Base-by-base conservation (phyloP, 2,113 vertebrate species). In the Acrocephalus kingi region DNA sequence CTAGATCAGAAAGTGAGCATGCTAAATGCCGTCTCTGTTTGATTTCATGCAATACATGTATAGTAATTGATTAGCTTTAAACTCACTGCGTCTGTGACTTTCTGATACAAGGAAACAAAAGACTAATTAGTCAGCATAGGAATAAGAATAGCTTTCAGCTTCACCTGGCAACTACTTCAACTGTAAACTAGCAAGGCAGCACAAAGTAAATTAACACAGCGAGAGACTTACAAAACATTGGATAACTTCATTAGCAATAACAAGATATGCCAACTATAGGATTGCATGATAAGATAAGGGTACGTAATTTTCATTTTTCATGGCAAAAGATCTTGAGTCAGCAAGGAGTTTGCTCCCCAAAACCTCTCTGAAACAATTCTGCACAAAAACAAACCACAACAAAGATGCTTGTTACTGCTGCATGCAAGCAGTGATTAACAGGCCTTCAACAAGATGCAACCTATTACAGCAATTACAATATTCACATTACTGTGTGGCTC, bases 41-140 rank as follows among this genome's bases (percentile, higher is more conserved):
- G 84, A 92, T 95, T 90, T 91, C 93, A 97, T 95, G 90, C 94
- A 95, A 77, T 71, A 94, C 76, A 72, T 56, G 82, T 94, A 95
- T 7, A 96, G 68, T 76, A 96, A 94, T 91, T 89, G 83, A 96
- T 94, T 87, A 94, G 87, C 92, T 94, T 95, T 82, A 94, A 94
- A 96, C 92, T 97, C 94, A 96, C 96, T 94, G 87, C 41, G 93
- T 94, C 89, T 95, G 94, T 95, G 91, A 96, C 92, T 97, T 93
- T 96, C 92, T 96, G 90, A 95, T 87, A 96, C 66, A 81, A 94
- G 86, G 91, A 95, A 97, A 97, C 95, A 97, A 93, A 93, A 96
- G 87, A 80, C 94, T 96, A 91, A 92, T 96, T 93, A 95, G 94
- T 91, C 74, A 96, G 84, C 74, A 91, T 78, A 91, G 33, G n/a